A percentile compares a stretch with the other conserved stretches of the same genome.
phyloP scores from a whole-genome alignment of 1,140 invertebrate species.

The Teleopsis dalmanni region DNA sequence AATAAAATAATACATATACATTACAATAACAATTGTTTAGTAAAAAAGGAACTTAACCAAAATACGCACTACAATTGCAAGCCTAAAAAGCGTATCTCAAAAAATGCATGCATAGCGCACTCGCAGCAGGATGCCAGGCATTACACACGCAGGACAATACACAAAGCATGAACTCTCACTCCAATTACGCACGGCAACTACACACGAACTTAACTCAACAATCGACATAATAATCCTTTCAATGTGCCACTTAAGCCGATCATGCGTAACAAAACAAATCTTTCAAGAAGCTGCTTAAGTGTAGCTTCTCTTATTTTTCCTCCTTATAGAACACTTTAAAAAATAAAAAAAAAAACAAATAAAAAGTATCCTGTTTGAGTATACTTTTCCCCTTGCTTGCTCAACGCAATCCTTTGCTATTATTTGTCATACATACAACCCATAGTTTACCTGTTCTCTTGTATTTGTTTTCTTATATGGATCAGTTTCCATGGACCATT shows the following conservation, averaged over 20 bases:
- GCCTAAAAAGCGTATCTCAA: too few relatives aligned
- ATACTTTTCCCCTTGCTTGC: too few relatives aligned
- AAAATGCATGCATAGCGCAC: constrained; percentile 13
- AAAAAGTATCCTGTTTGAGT: too few relatives aligned
- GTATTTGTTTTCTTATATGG: background rate
- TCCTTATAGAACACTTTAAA: background rate
- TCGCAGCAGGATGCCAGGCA: constrained; percentile 14
- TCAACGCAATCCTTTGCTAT: too few relatives aligned
- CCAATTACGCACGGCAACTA: constrained; percentile 1
- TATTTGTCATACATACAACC: too few relatives aligned
- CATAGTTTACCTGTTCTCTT: constrained; percentile 11
- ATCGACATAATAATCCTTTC: constrained; percentile 32
- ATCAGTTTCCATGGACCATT: constrained; percentile 21
- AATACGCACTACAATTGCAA: constrained; percentile 30
- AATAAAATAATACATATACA: background rate
- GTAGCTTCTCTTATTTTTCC: too few relatives aligned
- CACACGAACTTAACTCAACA: background rate
- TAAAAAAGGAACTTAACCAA: constrained; percentile 21
- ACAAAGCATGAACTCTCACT: constrained; percentile 1
- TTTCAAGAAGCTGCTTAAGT: too few relatives aligned
- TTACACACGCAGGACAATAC: background rate
- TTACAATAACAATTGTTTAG: background rate
- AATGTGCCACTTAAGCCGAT: constrained; percentile 41
- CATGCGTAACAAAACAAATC: constrained; percentile 19
- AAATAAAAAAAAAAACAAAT: background rate